A percentile compares a stretch with the other conserved stretches of the same genome.
Conservation (phyloP, 2,113 vertebrate species). For the Microcebus jonahi region DNA sequence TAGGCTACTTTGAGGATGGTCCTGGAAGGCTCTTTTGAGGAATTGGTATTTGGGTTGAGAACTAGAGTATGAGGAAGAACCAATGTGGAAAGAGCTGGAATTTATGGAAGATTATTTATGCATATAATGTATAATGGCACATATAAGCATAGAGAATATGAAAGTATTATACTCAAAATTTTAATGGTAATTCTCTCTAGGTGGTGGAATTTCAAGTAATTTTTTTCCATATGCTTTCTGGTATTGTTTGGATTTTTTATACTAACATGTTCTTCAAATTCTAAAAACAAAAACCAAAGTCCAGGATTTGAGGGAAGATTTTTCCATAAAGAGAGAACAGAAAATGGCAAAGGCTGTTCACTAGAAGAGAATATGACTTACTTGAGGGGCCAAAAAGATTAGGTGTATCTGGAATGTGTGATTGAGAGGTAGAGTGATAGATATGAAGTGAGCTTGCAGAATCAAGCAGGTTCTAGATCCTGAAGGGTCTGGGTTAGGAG, state of each 20-base stretch:
- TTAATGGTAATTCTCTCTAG: conserved; percentile 16
- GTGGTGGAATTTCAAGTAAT: conserved; percentile 1
- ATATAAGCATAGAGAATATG: background rate
- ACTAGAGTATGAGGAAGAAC: background rate
- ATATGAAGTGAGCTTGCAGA: background rate
- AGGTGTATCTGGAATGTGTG: background rate
- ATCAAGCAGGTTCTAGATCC: background rate
- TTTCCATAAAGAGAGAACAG: conserved; percentile 21
- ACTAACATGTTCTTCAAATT: conserved; percentile 12
- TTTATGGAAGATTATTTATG: conserved; percentile 11
- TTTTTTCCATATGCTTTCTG: background rate
- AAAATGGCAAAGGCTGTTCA: conserved; percentile 26
- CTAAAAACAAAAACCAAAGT: conserved; percentile 5
- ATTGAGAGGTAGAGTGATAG: background rate
- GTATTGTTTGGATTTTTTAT: conserved; percentile 27
- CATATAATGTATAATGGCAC: background rate
- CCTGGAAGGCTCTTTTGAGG: background rate
- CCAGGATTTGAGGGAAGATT: background rate
- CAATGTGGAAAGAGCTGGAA: background rate
- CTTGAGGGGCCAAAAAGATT: background rate
- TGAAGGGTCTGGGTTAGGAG: background rate
- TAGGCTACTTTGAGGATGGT: background rate
- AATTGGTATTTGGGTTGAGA: conserved; percentile 40
- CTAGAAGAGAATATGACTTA: conserved; percentile 13
- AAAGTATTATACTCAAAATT: background rate